Evolutionary conservation across 1,140 invertebrate species (phyloP), one percentile per base, ranked within the genome.

Genomic region (Aphaenogaster floridana): DNA sequence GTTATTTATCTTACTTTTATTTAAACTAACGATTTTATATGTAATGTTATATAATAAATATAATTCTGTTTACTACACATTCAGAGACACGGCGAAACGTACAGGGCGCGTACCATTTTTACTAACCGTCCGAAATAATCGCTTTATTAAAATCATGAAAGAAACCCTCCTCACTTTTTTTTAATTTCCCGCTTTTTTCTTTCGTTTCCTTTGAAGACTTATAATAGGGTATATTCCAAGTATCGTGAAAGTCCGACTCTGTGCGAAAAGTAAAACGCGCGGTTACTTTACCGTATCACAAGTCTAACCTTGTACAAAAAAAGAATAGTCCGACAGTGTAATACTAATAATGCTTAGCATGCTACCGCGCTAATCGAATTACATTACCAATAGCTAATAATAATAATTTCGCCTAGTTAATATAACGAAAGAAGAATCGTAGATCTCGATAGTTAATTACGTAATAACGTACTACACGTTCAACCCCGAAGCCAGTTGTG

Each of bases 401-500:
- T 59, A 81, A 80, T 64, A 54, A 71, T 74, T 84, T 74, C n/a
- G 21, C 5, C 34, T 84, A 61, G 42, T 45, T 72, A 45, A 72
- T 48, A 28, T 50, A 72, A 72, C 15, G 17, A 84, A 48, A 61
- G 8, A 45, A 72, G 36, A 84, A 61, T 39, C 17, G 21, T 42
- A 84, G 3, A 74, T 36, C 7, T 84, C 42, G 69, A 76, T 15
- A 63, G 54, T 74, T n/a, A 72, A 74, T 83, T 76, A 42, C 28
- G 13, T 84, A 74, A 84, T 84, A 74, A 84, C n/a, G n/a, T n/a
- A n/a, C 54, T 76, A 84, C n/a, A 74, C 28, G 28, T 74, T 61
- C 52, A 45, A 84, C 5, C 68, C 80, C 69, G 69, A 83, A 84
- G 69, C 69, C 15, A 57, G 66, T 72, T 69, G 66, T 50, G 13